Base-by-base conservation (phyloP, 2,113 vertebrate species). In the Upupa epops region DNA sequence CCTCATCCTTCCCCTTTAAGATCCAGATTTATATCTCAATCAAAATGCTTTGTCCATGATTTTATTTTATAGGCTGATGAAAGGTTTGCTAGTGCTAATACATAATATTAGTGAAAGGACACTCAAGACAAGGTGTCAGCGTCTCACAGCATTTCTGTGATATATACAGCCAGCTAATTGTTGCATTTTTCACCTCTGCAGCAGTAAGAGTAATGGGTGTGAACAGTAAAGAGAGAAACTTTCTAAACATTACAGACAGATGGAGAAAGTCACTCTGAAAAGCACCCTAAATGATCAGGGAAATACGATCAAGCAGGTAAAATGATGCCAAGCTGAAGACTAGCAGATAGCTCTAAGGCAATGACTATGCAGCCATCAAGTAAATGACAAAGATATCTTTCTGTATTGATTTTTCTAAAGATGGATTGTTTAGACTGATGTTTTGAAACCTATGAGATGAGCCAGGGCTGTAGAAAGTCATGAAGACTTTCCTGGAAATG, bases 341-440 rank as follows among this genome's bases (percentile, higher is more conserved):
- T 17, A 86, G 83, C 56, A 86, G 86, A 80, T 46, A 83, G 74
- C 89, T 94, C 63, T 22, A 92, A 92, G 78, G 81, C 81, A 82
- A 42, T 34, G 73, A 83, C 76, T 31, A 64, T 8, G 54, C 73
- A 95, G 80, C 54, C 76, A 94, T 81, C 81, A 87, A 79, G 46
- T 70, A 80, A 94, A 94, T 77, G 82, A 89, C 71, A 81, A 60
- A 64, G 24, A 79, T 18, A 75, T 19, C 31, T 78, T 92, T 87
- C 66, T 79, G 46, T 58, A 90, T 87, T 54, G 66, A 94, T 94
- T 95, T 92, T 94, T 91, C 66, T 92, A 76, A 83, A 68, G 56
- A 91, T 4, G 11, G 22, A 64, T 58, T 63, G 59, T 59, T 91
- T 54, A 83, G 93, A 34, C 48, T 45, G 71, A 80, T 91, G 34